These are phyloP conservation scores for Spodoptera picta DNA, from an alignment of 2,888 invertebrate genomes.

Conservation along the genomic window DNA sequence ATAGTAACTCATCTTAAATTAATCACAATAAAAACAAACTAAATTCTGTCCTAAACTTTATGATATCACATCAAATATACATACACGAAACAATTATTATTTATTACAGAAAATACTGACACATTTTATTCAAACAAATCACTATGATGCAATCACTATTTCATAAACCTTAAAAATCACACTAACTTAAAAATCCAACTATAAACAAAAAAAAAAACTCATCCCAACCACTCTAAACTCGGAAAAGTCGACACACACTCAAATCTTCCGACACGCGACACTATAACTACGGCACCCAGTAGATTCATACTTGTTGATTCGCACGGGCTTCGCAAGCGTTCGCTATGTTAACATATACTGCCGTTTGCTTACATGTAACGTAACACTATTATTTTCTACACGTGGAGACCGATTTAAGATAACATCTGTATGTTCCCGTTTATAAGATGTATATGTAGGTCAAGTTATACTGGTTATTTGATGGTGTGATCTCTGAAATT, in stretches of 20 bases:
- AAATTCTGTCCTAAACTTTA: too few species aligned
- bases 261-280: conserved; percentile 1
- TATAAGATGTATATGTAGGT: too few species aligned
- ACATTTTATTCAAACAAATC: too few species aligned
- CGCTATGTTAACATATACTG: conserved; percentile 52
- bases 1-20: too few species aligned
- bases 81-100: too few species aligned
- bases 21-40: too few species aligned
- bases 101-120: too few species aligned
- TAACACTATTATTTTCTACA: conserved; percentile 36
- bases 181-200: not conserved
- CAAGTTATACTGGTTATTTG: not conserved
- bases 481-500: too few species aligned
- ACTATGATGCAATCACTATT: too few species aligned
- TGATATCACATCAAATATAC: too few species aligned
- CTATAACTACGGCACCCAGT: conserved; percentile 36
- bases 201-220: not conserved
- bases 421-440: conserved; percentile 6
- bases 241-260: not conserved
- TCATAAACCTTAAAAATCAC: too few species aligned
- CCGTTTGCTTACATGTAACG: conserved; percentile 42
- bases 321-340: conserved; percentile 64
- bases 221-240: not conserved
- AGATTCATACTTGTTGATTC: conserved; percentile 79
- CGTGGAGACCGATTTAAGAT: conserved; percentile 31